Conservation (phyloP, 2,797 vertebrate genomes). For the Pelobates cultripes region DNA sequence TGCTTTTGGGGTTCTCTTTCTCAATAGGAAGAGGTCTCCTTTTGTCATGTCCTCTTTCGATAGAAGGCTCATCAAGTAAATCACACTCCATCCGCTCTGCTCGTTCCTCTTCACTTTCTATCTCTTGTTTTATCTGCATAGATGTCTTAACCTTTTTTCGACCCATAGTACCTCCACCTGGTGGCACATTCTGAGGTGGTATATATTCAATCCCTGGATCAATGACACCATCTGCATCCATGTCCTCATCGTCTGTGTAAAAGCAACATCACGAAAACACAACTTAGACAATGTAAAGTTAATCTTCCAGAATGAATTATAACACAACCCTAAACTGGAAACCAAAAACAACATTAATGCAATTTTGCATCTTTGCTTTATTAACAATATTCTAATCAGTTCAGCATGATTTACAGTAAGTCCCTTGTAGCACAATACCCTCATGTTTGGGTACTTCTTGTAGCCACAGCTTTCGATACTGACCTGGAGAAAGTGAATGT, state of each 20-base stretch:
- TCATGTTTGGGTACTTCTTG: not conserved
- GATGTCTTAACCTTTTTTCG: constrained; percentile 82
- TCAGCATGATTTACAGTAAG: not conserved
- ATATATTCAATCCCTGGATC: constrained; percentile 94
- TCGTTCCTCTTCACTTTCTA: constrained; percentile 90
- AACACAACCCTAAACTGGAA: not conserved
- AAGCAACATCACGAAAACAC: constrained; percentile 26
- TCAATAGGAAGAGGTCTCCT: constrained; percentile 70
- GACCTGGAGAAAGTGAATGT: not conserved
- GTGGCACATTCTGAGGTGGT: constrained; percentile 74
- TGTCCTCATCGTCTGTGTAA: constrained; percentile 91
- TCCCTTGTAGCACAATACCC: not conserved
- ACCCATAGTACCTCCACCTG: constrained; percentile 63
- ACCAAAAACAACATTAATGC: not conserved
- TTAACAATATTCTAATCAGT: not conserved
- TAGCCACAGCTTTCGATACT: constrained; percentile 6
- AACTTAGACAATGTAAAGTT: not conserved
- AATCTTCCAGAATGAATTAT: not conserved
- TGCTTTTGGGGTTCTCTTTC: constrained; percentile 63
- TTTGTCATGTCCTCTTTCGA: constrained; percentile 70
- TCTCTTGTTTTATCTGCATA: constrained; percentile 88
- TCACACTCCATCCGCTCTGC: constrained; percentile 69
- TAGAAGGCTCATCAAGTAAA: constrained; percentile 60
- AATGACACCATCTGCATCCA: constrained; percentile 89
- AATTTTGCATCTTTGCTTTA: not conserved